These are phyloP conservation scores for Argya squamiceps DNA, from an alignment of 2,797 vertebrate genomes.

Conservation along the genomic window DNA sequence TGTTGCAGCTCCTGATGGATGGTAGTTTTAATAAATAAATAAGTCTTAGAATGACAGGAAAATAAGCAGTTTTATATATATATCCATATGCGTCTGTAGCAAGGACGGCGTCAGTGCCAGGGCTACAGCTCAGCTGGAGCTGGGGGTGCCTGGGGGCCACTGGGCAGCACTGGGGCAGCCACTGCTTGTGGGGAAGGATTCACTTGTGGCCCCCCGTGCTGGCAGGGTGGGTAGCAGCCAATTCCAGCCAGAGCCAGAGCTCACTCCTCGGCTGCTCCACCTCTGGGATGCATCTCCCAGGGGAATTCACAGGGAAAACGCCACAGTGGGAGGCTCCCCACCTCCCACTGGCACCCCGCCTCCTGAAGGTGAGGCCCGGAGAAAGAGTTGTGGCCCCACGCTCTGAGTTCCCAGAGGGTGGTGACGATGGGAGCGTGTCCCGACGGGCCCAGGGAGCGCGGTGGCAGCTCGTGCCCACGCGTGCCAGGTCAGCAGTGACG, in stretches of 20 bases:
- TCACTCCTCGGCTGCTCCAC: neutral
- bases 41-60: neutral
- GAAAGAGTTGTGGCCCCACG: rapidly evolving
- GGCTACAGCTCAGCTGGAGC: neutral
- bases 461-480: neutral
- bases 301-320: neutral
- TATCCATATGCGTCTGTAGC: neutral
- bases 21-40: conserved; percentile 42
- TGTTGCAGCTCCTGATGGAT: conserved; percentile 57
- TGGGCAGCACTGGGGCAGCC: neutral
- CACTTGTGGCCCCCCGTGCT: rapidly evolving
- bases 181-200: rapidly evolving
- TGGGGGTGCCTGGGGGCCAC: neutral
- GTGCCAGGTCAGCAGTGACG: neutral
- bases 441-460: rapidly evolving
- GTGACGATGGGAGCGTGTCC: rapidly evolving
- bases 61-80: neutral
- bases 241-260: neutral
- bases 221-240: neutral
- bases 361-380: rapidly evolving
- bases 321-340: neutral
- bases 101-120: neutral
- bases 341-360: neutral
- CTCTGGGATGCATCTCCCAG: neutral
- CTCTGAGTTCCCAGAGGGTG: rapidly evolving